phyloP scores from a whole-genome alignment of 2,888 invertebrate genomes.

The Hymenopus coronatus region DNA sequence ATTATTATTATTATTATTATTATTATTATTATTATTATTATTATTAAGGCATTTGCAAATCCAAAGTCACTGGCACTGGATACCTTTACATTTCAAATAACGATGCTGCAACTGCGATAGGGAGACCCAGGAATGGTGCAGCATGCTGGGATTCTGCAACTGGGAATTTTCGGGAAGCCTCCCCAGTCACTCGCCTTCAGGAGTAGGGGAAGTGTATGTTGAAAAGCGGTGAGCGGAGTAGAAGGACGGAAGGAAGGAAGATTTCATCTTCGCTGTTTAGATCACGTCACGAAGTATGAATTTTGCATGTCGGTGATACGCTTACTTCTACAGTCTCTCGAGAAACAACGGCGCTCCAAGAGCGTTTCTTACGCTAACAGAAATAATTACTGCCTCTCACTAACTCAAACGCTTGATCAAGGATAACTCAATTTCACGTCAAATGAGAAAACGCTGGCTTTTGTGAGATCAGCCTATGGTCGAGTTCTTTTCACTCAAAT shows the following conservation, averaged over 20 bases:
- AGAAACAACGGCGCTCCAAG: background rate
- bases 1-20: no score
- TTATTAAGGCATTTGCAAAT: no score
- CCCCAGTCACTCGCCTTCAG: background rate
- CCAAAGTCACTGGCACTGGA: no score
- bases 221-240: background rate
- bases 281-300: background rate
- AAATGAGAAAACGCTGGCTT: no score
- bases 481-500: no score
- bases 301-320: background rate
- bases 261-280: slow-evolving; percentile 1
- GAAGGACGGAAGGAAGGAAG: background rate
- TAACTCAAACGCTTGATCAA: background rate
- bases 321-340: background rate
- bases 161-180: background rate
- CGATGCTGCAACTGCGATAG: no score
- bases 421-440: background rate
- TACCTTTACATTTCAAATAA: no score
- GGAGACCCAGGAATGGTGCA: background rate
- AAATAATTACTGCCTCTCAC: background rate
- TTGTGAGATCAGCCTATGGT: no score
- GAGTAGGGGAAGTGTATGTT: background rate
- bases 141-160: background rate
- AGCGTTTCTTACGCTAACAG: background rate
- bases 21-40: no score